Base-by-base conservation (phyloP, 1,140 invertebrate species). In the Anoplolepis gracilipes region DNA sequence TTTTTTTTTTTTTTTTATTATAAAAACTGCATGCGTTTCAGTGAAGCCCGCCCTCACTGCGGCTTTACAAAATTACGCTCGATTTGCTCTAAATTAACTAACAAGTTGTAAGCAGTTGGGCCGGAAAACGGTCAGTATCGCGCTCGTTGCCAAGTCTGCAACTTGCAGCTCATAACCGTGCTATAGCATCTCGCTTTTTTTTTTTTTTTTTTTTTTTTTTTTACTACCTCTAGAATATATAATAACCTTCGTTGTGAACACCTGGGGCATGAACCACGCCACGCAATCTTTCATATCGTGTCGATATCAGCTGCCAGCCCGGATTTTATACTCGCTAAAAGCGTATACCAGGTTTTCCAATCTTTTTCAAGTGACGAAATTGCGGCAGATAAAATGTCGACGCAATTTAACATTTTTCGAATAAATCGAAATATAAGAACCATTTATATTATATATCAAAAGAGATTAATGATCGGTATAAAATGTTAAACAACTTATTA, bases 221-320 rank as follows among this genome's bases (percentile, higher is more conserved):
- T 79, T 79, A 61, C 62, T 33, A 49, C 22, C 46, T 16, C 55
- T 39, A 19, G 75, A 67, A 59, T 55, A 46, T 73, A 39, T 13
- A 39, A 64, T 81, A 46, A 61, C 30, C 62, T 87, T 57, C 65
- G n/a, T 49, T 39, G 46, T 49, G 73, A 84, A 88, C 85, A 84
- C 62, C 85, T 88, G 77, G 62, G 81, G 22, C 77, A n/a, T 81
- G 61, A 84, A 87, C 61, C 46, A 22, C 30, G 55, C 57, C 42
- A 62, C 28, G 65, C 62, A 42, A 88, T 87, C 55, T 64, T 65
- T 87, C 62, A 46, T 49, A 49, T 28, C n/a, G 36, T 39, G 55
- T 73, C 67, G 67, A 82, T 87, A 88, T 87, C 77, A 87, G 62
- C 69, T 82, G 61, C 55, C 30, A 39, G 19, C 16, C 28, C 65